phyloP scores from a whole-genome alignment of 2,888 invertebrate species.

The Unio pictorum region DNA sequence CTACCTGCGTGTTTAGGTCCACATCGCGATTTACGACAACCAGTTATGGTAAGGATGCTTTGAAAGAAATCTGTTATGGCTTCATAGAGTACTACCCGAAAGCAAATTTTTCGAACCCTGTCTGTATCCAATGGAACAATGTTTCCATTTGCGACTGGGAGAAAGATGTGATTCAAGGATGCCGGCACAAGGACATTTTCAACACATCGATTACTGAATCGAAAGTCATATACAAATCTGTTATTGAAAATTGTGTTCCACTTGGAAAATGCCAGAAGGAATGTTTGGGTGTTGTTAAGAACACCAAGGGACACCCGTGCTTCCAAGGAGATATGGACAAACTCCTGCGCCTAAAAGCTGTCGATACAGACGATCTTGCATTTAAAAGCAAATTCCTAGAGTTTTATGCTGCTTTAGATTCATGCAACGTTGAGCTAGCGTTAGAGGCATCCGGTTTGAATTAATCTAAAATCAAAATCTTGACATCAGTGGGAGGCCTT shows the following conservation, averaged over 20 bases:
- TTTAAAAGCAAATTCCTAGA: not conserved
- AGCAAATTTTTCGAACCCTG: conserved; percentile 2
- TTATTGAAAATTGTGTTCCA: not conserved
- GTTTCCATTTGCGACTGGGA: conserved; percentile 4
- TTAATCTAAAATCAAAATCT: too few species aligned
- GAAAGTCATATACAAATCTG: not conserved
- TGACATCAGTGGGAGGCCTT: too few species aligned
- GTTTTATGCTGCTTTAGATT: not conserved
- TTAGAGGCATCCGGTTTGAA: not conserved
- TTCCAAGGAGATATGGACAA: conserved; percentile 11
- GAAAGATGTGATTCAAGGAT: too few species aligned
- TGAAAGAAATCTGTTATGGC: conserved; percentile 22
- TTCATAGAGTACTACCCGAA: conserved; percentile 5
- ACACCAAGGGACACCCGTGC: conserved; percentile 9
- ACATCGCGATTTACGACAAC: conserved; percentile 11
- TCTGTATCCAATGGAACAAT: conserved; percentile 5
- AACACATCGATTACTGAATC: not conserved
- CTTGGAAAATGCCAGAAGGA: conserved; percentile 4
- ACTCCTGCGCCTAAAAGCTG: conserved; percentile 1
- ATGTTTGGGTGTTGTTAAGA: conserved; percentile 4
- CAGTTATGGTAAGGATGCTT: conserved; percentile 14
- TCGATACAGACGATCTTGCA: not conserved
- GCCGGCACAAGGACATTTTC: too few species aligned
- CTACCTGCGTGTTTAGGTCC: conserved; percentile 29
- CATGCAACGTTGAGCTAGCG: conserved; percentile 6